Percentiles rank a stretch among this genome's conserved stretches.
Evolutionary conservation across 2,113 vertebrate species (phyloP).

Genomic region (Cardinalis cardinalis): DNA sequence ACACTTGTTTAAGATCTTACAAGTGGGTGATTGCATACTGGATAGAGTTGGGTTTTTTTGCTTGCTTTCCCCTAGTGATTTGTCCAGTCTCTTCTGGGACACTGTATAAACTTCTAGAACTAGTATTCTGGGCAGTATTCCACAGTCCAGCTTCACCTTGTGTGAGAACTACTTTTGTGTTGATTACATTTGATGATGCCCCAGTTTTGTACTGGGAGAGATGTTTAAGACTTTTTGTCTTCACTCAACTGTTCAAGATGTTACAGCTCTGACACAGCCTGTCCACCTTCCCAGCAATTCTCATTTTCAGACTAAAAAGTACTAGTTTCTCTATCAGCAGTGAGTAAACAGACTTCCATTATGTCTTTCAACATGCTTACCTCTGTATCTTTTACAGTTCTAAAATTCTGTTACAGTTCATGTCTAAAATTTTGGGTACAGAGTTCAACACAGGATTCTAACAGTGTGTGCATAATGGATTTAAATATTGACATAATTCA

Average conservation of each 20-base stretch:
- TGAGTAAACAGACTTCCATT: not conserved
- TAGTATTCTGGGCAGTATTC: not conserved
- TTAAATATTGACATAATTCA: not conserved
- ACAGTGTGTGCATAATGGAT: not conserved
- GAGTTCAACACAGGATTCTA: not conserved
- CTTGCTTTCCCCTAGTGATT: not conserved
- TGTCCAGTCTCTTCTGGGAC: not conserved
- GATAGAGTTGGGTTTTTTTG: not conserved
- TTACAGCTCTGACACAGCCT: not conserved
- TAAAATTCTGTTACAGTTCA: too few species aligned
- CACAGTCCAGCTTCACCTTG: not conserved
- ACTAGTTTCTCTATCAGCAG: not conserved
- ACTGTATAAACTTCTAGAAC: not conserved
- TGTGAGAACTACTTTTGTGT: not conserved
- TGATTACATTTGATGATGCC: not conserved
- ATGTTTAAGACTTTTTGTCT: not conserved
- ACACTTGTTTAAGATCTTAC: not conserved
- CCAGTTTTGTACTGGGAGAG: not conserved
- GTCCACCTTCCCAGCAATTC: not conserved
- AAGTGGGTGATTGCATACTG: not conserved
- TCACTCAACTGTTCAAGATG: not conserved
- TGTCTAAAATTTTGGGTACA: not conserved
- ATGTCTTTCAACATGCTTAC: not conserved
- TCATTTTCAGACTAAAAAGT: not conserved
- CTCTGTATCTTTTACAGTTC: not conserved